Percentiles rank a stretch among this genome's conserved stretches.
Evolutionary conservation across 2,888 invertebrate species (phyloP).

Genomic region (Cremastinae sp.): DNA sequence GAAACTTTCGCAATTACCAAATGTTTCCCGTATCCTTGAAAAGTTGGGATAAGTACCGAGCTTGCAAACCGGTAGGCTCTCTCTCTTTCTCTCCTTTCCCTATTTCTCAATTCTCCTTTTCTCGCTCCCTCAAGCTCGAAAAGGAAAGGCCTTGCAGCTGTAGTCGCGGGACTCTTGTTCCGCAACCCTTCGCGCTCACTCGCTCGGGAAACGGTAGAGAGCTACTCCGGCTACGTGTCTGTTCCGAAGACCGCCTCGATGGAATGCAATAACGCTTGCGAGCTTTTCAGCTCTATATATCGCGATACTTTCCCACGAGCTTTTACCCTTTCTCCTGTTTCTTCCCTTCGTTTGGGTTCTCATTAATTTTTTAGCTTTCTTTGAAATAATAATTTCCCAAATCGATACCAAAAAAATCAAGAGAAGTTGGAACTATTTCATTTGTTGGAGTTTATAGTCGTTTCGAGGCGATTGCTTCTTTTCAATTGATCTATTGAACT

Average conservation of each 20-base stretch:
- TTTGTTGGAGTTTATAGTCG: too few species aligned
- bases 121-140: constrained; percentile 1
- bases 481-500: too few species aligned
- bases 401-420: too few species aligned
- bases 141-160: constrained; percentile 38
- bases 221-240: constrained; percentile 36
- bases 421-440: too few species aligned
- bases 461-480: too few species aligned
- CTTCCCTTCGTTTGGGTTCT: background rate
- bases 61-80: constrained; percentile 42
- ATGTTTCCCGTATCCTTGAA: constrained; percentile 76
- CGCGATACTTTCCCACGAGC: constrained; percentile 11
- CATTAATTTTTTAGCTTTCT: too few species aligned
- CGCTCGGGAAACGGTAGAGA: constrained; percentile 42
- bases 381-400: too few species aligned
- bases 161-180: constrained; percentile 44
- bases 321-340: background rate
- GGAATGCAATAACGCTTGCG: constrained; percentile 71
- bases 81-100: constrained; percentile 26
- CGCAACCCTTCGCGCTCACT: constrained; percentile 50
- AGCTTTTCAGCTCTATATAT: constrained; percentile 51
- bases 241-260: constrained; percentile 48
- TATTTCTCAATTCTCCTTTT: constrained; percentile 33
- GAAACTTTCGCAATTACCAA: constrained; percentile 79
- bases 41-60: constrained; percentile 66